A percentile compares a stretch with the other conserved stretches of the same genome.
Conservation (phyloP, 2,113 vertebrate species). For the Takifugu flavidus region DNA sequence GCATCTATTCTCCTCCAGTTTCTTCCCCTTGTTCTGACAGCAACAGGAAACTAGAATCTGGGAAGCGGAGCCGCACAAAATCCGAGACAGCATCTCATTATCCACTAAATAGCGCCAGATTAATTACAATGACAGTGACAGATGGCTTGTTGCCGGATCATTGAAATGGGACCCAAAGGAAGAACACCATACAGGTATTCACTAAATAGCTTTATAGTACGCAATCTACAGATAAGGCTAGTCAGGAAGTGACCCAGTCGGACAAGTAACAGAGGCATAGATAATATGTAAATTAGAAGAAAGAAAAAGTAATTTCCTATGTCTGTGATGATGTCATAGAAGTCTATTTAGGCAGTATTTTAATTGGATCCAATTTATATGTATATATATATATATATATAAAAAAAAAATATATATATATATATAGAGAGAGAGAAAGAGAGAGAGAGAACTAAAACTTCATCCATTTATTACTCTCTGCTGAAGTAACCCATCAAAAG, state of each 20-base stretch:
- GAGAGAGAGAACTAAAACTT: too few relatives aligned
- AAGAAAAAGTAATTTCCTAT: too few relatives aligned
- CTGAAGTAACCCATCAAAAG: background rate
- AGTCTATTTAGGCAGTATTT: constrained; percentile 1
- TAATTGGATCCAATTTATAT: background rate
- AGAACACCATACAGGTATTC: constrained; percentile 55
- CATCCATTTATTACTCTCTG: too few relatives aligned
- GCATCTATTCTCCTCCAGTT: constrained; percentile 6
- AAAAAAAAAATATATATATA: background rate
- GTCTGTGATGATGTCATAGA: background rate
- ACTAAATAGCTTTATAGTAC: constrained; percentile 12
- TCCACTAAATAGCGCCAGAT: constrained; percentile 77
- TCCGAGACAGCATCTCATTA: constrained; percentile 75
- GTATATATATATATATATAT: too few relatives aligned
- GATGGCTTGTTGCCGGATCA: constrained; percentile 74
- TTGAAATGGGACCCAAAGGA: constrained; percentile 58
- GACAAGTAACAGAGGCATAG: too few relatives aligned
- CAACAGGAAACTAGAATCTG: constrained; percentile 53
- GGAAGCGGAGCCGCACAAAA: constrained; percentile 61
- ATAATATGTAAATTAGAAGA: too few relatives aligned
- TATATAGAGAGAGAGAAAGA: background rate
- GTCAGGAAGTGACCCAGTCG: background rate
- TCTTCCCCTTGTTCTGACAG: constrained; percentile 20
- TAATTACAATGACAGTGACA: constrained; percentile 79
- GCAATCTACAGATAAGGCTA: background rate